These are phyloP conservation scores for Neotoma lepida DNA, from an alignment of 2,113 vertebrate species.

Conservation along the genomic window DNA sequence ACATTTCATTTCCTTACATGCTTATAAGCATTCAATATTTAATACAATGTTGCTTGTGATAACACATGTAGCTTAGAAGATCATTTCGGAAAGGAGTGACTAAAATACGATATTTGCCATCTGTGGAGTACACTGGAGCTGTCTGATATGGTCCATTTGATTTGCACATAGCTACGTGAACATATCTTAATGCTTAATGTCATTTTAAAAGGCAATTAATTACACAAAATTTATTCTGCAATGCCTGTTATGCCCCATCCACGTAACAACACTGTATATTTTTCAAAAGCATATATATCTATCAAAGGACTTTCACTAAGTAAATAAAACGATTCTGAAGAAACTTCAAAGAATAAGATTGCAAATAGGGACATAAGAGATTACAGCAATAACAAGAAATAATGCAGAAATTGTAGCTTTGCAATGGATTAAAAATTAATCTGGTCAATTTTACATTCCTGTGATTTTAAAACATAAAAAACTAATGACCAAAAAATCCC, in stretches of 20 bases:
- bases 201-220: conserved; percentile 2
- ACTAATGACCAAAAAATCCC: neutral
- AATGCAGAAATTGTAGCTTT: conserved; percentile 17
- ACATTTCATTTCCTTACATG: neutral
- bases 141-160: neutral
- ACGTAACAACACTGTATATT: neutral
- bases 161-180: neutral
- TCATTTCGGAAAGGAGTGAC: neutral
- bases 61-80: neutral
- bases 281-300: neutral
- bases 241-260: neutral
- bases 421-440: neutral
- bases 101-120: neutral
- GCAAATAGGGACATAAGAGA: neutral
- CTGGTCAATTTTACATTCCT: neutral
- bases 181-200: neutral
- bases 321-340: neutral
- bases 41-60: neutral
- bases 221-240: neutral
- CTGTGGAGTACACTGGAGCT: neutral
- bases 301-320: neutral
- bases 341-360: neutral
- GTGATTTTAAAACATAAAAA: conserved; percentile 39
- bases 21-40: neutral
- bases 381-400: neutral